Conservation (phyloP, 2,888 invertebrate species). For the Nomada lathburiana region DNA sequence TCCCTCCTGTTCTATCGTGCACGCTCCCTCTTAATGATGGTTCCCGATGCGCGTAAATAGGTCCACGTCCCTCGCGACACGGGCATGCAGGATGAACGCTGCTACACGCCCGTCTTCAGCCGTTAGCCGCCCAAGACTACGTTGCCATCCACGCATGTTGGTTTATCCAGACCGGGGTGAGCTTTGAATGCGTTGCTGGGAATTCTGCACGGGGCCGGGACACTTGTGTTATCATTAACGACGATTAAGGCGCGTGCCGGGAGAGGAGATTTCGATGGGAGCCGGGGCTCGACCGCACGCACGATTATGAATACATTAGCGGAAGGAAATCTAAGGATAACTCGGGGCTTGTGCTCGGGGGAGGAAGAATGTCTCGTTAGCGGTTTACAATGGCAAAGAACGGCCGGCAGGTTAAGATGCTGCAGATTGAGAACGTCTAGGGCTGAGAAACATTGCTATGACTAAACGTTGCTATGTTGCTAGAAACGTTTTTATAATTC, state of each 20-base stretch:
- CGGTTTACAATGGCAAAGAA: background rate
- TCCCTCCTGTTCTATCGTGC: conserved; percentile 66
- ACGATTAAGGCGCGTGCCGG: conserved; percentile 66
- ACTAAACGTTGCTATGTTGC: no score
- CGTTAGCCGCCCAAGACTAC: conserved; percentile 64
- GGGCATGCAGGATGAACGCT: conserved; percentile 53
- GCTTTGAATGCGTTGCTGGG: conserved; percentile 66
- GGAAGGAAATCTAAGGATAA: conserved; percentile 20
- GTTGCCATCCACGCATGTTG: conserved; percentile 63
- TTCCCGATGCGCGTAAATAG: conserved; percentile 77
- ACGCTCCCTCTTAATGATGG: conserved; percentile 80
- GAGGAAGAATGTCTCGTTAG: background rate
- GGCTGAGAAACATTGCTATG: background rate
- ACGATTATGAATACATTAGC: conserved; percentile 57
- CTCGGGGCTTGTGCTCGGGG: background rate
- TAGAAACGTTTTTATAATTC: no score
- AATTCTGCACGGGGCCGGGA: conserved; percentile 57
- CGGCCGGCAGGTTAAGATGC: background rate
- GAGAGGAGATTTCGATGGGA: conserved; percentile 57
- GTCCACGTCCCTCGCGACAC: conserved; percentile 58
- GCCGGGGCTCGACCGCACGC: conserved; percentile 27
- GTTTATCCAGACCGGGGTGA: conserved; percentile 51
- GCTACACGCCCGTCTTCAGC: conserved; percentile 61
- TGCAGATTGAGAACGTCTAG: background rate
- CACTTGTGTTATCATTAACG: conserved; percentile 66